Evolutionary conservation across 2,888 invertebrate species (phyloP).

Genomic region (Drosophila birchii): DNA sequence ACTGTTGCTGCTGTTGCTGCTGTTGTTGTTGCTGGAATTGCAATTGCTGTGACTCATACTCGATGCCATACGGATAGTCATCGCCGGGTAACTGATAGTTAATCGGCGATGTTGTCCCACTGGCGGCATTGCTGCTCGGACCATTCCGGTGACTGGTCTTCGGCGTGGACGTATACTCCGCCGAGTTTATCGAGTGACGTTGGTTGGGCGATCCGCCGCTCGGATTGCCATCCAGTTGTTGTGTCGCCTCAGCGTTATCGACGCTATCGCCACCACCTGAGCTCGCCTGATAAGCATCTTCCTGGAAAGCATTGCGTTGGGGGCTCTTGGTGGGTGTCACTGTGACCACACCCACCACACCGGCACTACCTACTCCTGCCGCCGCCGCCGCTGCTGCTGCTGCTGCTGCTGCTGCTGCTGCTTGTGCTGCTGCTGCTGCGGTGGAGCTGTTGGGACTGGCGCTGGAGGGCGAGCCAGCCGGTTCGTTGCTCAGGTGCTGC

Average conservation of each 20-base stretch:
- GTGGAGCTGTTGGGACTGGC: constrained; percentile 36
- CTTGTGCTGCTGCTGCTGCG: constrained; percentile 12
- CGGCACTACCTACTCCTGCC: constrained; percentile 30
- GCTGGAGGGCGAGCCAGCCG: constrained; percentile 57
- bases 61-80: constrained; percentile 68
- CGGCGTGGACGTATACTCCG: constrained; percentile 79
- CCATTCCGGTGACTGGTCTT: constrained; percentile 59
- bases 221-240: constrained; percentile 35
- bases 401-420: constrained; percentile 4
- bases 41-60: constrained; percentile 59
- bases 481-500: constrained; percentile 61
- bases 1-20: constrained; percentile 28
- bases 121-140: constrained; percentile 34
- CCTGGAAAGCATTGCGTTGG: constrained; percentile 70
- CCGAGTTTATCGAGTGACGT: constrained; percentile 78
- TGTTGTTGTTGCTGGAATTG: constrained; percentile 45
- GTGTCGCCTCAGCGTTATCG: constrained; percentile 56
- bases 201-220: constrained; percentile 60
- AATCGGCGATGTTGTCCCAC: constrained; percentile 69
- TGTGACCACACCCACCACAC: constrained; percentile 24
- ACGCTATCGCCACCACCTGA: constrained; percentile 51
- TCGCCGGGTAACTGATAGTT: constrained; percentile 72
- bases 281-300: constrained; percentile 70
- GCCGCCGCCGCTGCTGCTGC: constrained; percentile 9
- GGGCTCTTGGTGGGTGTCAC: constrained; percentile 72